These are phyloP conservation scores for Parazoanthus atlanticus DNA, from an alignment of 92 coral and sea anemone species.

Conservation along the genomic window DNA sequence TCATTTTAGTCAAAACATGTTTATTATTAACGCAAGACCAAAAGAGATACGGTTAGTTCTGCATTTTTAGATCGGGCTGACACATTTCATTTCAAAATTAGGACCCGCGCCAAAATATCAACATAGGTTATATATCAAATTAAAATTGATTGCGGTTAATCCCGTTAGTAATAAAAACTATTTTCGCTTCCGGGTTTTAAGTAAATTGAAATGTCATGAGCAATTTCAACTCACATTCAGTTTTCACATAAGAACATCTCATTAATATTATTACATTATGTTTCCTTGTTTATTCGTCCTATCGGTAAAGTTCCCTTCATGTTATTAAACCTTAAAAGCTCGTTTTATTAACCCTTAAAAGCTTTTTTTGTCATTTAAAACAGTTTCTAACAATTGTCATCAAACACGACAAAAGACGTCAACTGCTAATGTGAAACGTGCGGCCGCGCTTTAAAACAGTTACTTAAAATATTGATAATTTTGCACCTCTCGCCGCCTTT, in stretches of 20 bases:
- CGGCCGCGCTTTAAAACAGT: conserved; percentile 13
- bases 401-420: background rate
- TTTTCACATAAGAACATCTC: background rate
- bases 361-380: conserved; percentile 37
- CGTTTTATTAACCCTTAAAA: conserved; percentile 21
- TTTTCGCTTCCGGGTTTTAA: conserved; percentile 28
- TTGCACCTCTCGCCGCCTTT: background rate
- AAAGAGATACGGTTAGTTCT: background rate
- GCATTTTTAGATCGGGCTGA: too few species aligned
- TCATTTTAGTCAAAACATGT: background rate
- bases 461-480: background rate
- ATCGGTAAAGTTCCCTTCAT: background rate
- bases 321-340: conserved; percentile 28
- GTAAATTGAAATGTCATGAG: conserved; percentile 19
- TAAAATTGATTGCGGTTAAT: conserved; percentile 4
- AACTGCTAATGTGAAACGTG: background rate
- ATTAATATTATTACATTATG: background rate
- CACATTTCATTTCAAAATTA: background rate
- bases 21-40: background rate
- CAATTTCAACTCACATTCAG: background rate
- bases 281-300: conserved; percentile 36
- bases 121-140: background rate
- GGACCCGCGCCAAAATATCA: background rate
- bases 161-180: conserved; percentile 24
- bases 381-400: conserved; percentile 6